Conservation (phyloP, 1,140 invertebrate genomes). For the Nymphalis io region DNA sequence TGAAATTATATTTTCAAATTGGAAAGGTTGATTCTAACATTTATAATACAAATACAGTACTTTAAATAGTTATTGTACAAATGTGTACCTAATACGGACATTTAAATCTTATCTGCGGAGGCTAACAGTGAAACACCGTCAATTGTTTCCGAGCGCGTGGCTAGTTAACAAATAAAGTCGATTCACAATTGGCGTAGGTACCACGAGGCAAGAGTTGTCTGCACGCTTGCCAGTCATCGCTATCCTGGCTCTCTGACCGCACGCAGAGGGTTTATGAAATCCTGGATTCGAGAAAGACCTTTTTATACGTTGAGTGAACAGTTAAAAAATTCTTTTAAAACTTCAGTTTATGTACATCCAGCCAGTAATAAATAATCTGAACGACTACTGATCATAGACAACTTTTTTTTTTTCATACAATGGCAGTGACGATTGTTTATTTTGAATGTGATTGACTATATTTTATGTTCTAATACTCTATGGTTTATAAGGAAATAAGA, state of each 20-base stretch:
- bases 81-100: constrained; percentile 43
- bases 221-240: constrained; percentile 64
- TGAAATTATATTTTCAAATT: neutral
- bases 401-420: constrained; percentile 21
- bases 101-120: constrained; percentile 71
- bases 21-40: neutral
- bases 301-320: constrained; percentile 26
- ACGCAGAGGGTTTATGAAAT: constrained; percentile 43
- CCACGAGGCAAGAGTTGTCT: constrained; percentile 53
- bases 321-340: neutral
- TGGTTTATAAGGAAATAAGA: constrained; percentile 12
- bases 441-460: constrained; percentile 22
- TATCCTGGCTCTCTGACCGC: constrained; percentile 64
- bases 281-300: constrained; percentile 28
- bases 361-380: constrained; percentile 10
- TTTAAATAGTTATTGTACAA: constrained; percentile 12
- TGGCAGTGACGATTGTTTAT: constrained; percentile 28
- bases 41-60: neutral
- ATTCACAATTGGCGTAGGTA: constrained; percentile 74
- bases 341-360: neutral
- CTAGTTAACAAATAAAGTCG: constrained; percentile 77
- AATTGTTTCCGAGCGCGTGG: constrained; percentile 79
- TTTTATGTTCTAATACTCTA: constrained; percentile 17
- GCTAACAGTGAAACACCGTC: constrained; percentile 64
- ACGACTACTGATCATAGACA: constrained; percentile 14